These are phyloP conservation scores for Arnoldichthys spilopterus DNA, from an alignment of 2,797 vertebrate species.

Conservation along the genomic window DNA sequence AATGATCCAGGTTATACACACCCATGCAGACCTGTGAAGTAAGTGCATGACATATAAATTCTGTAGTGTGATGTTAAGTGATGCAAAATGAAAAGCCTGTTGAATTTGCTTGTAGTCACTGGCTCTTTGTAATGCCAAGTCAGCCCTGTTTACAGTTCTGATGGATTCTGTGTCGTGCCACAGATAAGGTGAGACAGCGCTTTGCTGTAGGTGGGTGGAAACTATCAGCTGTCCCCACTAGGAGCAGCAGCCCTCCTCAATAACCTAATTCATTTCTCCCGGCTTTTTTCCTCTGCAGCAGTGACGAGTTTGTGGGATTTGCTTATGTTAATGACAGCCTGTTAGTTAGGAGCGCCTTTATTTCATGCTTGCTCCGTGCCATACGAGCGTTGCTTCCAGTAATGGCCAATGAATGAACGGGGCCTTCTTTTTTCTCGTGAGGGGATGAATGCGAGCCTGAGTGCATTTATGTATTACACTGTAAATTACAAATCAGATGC, in stretches of 20 bases:
- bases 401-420: constrained; percentile 62
- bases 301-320: constrained; percentile 76
- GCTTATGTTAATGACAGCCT: constrained; percentile 74
- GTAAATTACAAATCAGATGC: background rate
- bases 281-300: constrained; percentile 30
- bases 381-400: constrained; percentile 62
- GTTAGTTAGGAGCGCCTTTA: constrained; percentile 72
- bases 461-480: background rate
- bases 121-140: background rate
- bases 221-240: constrained; percentile 14
- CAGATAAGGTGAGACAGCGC: constrained; percentile 18
- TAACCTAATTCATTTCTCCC: constrained; percentile 26
- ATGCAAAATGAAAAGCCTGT: background rate
- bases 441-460: background rate
- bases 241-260: constrained; percentile 13
- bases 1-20: background rate
- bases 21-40: background rate
- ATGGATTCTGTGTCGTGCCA: background rate
- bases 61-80: background rate
- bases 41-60: background rate
- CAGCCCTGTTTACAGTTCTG: background rate
- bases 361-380: constrained; percentile 66
- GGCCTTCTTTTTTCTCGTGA: constrained; percentile 55
- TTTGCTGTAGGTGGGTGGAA: constrained; percentile 13
- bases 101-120: background rate